Conservation (phyloP, 2,888 invertebrate species). For the Phyllotreta striolata region DNA sequence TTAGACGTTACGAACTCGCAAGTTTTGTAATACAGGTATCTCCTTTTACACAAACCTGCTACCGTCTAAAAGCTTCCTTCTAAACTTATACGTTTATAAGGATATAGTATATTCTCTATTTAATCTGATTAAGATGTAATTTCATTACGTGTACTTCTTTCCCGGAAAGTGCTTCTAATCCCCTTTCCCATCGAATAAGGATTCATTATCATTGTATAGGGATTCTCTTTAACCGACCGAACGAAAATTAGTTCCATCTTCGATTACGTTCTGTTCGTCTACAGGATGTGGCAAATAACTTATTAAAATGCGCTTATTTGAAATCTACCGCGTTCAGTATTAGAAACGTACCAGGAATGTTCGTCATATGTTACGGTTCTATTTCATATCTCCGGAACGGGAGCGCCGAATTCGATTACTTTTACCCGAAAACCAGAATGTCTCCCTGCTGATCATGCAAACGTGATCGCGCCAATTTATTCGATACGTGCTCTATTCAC, state of each 20-base stretch:
- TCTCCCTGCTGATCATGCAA: no score
- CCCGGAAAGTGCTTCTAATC: slow-evolving; percentile 35
- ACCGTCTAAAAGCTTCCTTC: neutral
- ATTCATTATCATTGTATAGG: slow-evolving; percentile 32
- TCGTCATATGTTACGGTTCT: neutral
- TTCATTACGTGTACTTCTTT: slow-evolving; percentile 35
- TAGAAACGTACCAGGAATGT: neutral
- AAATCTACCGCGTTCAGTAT: neutral
- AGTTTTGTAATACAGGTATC: no score
- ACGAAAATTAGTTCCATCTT: slow-evolving; percentile 13
- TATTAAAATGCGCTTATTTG: slow-evolving; percentile 1
- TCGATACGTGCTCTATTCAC: no score
- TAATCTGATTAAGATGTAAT: slow-evolving; percentile 33
- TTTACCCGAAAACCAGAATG: no score
- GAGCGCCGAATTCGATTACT: no score
- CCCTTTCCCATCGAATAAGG: slow-evolving; percentile 28
- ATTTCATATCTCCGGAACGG: neutral
- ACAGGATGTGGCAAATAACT: no score
- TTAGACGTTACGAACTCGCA: no score
- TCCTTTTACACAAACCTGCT: no score
- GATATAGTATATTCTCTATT: slow-evolving; percentile 16
- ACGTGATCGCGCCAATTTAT: no score
- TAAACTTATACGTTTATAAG: neutral
- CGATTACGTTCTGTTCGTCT: neutral
- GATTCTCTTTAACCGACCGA: slow-evolving; percentile 24